phyloP scores from a whole-genome alignment of 2,797 vertebrate species.

The Corythornis leucogaster region DNA sequence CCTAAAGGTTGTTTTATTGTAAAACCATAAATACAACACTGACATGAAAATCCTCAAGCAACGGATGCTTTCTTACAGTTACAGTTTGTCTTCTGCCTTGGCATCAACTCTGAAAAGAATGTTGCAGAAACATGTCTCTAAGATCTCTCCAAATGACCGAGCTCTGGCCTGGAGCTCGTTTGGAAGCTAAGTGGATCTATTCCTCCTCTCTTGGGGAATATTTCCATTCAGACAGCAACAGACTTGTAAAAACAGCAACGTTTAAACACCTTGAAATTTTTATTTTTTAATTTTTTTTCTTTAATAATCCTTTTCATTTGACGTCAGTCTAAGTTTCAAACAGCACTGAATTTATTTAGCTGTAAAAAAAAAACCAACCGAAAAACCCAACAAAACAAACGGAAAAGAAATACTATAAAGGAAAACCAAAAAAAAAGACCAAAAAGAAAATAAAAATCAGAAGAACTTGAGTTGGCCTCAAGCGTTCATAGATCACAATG shows the following conservation, averaged over 20 bases:
- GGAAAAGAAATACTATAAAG: conserved; percentile 50
- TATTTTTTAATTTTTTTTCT: conserved; percentile 44
- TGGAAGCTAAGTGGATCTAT: conserved; percentile 70
- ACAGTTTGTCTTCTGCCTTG: conserved; percentile 79
- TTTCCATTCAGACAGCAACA: conserved; percentile 78
- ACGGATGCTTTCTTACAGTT: conserved; percentile 79
- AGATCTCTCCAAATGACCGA: conserved; percentile 49
- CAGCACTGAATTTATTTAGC: conserved; percentile 74
- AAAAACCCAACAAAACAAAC: not conserved
- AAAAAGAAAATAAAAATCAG: conserved; percentile 24
- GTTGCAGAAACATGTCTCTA: conserved; percentile 74
- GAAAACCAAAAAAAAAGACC: not conserved
- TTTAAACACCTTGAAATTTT: conserved; percentile 71
- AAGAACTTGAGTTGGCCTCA: conserved; percentile 76
- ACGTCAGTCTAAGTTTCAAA: conserved; percentile 77
- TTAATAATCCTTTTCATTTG: conserved; percentile 75
- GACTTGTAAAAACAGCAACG: conserved; percentile 80
- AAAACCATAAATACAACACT: conserved; percentile 87
- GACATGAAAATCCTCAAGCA: conserved; percentile 82
- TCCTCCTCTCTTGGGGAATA: conserved; percentile 71
- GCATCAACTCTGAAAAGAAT: conserved; percentile 78
- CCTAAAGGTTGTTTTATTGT: conserved; percentile 83
- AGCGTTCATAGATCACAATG: conserved; percentile 68
- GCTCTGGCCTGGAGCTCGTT: conserved; percentile 68
- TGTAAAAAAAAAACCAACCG: conserved; percentile 57